A percentile compares a stretch with the other conserved stretches of the same genome.
These are phyloP conservation scores for Phaethon lepturus DNA, from an alignment of 2,113 vertebrate species.

Conservation along the genomic window DNA sequence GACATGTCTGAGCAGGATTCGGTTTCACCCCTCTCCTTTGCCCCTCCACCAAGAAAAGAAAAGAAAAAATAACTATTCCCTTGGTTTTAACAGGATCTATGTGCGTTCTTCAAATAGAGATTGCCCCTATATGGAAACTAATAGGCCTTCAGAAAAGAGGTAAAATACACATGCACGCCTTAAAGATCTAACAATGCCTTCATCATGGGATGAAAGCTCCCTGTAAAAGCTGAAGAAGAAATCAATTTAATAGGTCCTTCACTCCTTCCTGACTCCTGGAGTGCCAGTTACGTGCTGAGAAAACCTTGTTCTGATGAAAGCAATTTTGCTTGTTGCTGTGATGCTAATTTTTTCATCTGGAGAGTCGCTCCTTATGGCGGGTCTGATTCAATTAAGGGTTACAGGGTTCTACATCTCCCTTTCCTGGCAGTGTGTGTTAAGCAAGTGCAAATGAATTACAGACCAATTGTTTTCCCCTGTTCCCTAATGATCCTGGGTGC, in stretches of 20 bases:
- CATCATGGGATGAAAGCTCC: not conserved
- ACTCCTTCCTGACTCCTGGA: not conserved
- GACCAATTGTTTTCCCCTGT: not conserved
- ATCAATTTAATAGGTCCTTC: slow-evolving; percentile 3
- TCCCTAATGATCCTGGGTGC: not conserved
- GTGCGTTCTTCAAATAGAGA: not conserved
- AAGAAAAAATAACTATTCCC: not conserved
- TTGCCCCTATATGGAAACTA: not conserved
- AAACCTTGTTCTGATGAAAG: slow-evolving; percentile 11
- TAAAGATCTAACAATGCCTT: not conserved
- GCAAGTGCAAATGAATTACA: slow-evolving; percentile 10
- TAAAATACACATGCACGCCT: not conserved
- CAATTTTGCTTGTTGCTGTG: not conserved
- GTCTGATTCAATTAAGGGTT: slow-evolving; percentile 31
- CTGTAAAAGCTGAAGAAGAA: not conserved
- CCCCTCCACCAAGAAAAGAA: not conserved
- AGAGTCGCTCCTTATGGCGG: not conserved
- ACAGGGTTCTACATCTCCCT: not conserved
- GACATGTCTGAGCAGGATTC: not conserved
- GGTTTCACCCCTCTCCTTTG: not conserved
- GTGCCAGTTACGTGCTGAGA: slow-evolving; percentile 6
- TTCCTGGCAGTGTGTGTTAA: not conserved
- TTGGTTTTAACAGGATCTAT: not conserved
- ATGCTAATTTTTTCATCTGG: not conserved
- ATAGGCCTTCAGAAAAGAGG: not conserved